phyloP scores from a whole-genome alignment of 2,113 vertebrate genomes.

The Corydoras sp. region DNA sequence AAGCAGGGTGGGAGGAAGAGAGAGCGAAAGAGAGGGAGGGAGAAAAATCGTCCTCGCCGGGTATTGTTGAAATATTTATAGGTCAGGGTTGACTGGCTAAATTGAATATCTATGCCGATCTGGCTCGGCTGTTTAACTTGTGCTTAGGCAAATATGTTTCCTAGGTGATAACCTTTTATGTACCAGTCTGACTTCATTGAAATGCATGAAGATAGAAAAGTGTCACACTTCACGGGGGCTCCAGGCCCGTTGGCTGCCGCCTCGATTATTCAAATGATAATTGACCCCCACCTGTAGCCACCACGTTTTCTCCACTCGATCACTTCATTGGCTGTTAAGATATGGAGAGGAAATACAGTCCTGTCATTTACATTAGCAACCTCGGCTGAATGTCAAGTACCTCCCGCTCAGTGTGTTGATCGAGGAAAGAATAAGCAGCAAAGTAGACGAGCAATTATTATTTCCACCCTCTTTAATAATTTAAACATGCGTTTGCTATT shows the following conservation, averaged over 20 bases:
- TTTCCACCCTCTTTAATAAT: conserved; percentile 79
- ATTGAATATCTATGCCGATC: conserved; percentile 99
- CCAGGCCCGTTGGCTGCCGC: conserved; percentile 78
- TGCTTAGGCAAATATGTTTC: conserved; percentile 99
- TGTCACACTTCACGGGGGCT: conserved; percentile 87
- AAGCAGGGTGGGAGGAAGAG: conserved; percentile 74
- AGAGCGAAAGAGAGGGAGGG: conserved; percentile 64
- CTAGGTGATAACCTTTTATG: conserved; percentile 99
- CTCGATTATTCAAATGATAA: conserved; percentile 99
- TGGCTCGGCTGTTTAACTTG: conserved; percentile 99
- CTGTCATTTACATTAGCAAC: conserved; percentile 99
- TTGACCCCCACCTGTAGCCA: conserved; percentile 98
- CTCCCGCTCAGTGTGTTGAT: conserved; percentile 71
- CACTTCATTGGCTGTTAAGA: conserved; percentile 95
- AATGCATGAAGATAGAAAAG: conserved; percentile 99
- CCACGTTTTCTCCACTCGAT: conserved; percentile 94
- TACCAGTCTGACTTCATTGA: conserved; percentile 99
- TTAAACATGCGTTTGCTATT: conserved; percentile 68
- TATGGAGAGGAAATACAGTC: conserved; percentile 82
- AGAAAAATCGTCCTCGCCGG: conserved; percentile 83
- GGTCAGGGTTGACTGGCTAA: conserved; percentile 99
- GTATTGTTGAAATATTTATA: conserved; percentile 99
- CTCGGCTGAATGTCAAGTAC: conserved; percentile 91
- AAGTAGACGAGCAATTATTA: conserved; percentile 88
- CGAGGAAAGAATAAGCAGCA: conserved; percentile 68